Evolutionary conservation across 2,888 invertebrate genomes (phyloP), one percentile per base, ranked within the genome.

Genomic region (Pogonocherus hispidulus): DNA sequence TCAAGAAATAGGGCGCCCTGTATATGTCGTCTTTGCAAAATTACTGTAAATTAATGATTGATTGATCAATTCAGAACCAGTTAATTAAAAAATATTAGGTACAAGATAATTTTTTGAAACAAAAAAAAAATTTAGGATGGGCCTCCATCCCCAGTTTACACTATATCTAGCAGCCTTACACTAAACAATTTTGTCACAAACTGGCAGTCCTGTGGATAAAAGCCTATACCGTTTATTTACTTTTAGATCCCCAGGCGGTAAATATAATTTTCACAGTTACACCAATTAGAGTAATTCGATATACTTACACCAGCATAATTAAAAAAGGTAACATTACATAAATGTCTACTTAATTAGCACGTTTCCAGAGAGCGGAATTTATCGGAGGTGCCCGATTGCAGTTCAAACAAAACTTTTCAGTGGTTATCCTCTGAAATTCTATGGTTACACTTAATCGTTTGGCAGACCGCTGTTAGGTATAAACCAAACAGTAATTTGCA

Each of bases 401-500:
- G 54, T 32, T 54, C 6, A 32, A 52, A 55, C 2, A 41, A 18
- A 32, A 32, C 32, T 32, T 16, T 55, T 37, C 16, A 22, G 44
- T 20, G 22, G 23, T 44, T 57, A 23, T 44, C n/a, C 44, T 44
- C 20, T 23, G 20, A 57, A 57, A 23, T 46, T 57, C 57, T 57
- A 44, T n/a, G 23, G 46, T 57, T 57, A 46, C 44, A 46, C 44
- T 46, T 20, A 37, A 41, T 57, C 23, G 44, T 57, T 57, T 19
- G 44, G 57, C 16, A 46, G 46, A 46, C 57, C 23, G 57, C 55
- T 19, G 22, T 22, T 23, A 57, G 22, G 14, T 46, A 41, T 46
- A 19, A 57, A 44, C 27, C 23, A 46, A 23, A 22, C 23, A 46
- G 23, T 44, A 57, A 57, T 57, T 57, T 57, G 23, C 41, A 44